Base-by-base conservation (phyloP, 2,113 vertebrate species). In the Cynocephalus volans region DNA sequence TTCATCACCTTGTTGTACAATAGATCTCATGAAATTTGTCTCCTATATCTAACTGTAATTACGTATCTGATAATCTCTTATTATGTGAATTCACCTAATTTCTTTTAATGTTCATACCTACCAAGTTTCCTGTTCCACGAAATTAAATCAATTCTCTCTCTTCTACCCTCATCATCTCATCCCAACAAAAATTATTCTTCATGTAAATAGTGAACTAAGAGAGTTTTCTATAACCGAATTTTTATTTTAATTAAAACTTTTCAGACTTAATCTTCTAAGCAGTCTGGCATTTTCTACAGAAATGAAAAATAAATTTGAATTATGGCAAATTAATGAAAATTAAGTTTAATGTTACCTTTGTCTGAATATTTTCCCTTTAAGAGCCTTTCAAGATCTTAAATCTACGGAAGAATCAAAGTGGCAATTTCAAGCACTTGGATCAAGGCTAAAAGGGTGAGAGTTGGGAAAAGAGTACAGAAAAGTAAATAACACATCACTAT, bases 221-320 rank as follows among this genome's bases (percentile, higher is more conserved):
- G 12, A 36, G 12, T 60, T 81, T 36, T 58, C 13, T 54, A 41
- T 24, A 81, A 36, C 56, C 36, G 23, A 26, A 58, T 58, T 24
- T 60, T n/a, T 24, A 41, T 26, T 81, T 79, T 81, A 33, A 81
- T 33, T 60, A n/a, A 54, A 81, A 41, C 19, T 58, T 58, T 56
- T 13, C 23, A 41, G 79, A 60, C 14, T 60, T 11, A 36, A 19
- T 80, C 64, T 70, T 72, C 6, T 81, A 84, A 92, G 26, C 52
- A 86, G 12, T 69, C 19, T 86, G 60, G 31, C 18, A 28, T 60
- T 83, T 69, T 79, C 21, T 79, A 81, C 3, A 33, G 26, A 70
- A 81, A 81, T 81, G 24, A 81, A 26, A 88, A 93, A 50, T 50
- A 36, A 77, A 69, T 50, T 69, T 79, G 75, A 93, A 45, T 54